Conservation (phyloP, 1,140 invertebrate genomes). For the Drosophila saltans region DNA sequence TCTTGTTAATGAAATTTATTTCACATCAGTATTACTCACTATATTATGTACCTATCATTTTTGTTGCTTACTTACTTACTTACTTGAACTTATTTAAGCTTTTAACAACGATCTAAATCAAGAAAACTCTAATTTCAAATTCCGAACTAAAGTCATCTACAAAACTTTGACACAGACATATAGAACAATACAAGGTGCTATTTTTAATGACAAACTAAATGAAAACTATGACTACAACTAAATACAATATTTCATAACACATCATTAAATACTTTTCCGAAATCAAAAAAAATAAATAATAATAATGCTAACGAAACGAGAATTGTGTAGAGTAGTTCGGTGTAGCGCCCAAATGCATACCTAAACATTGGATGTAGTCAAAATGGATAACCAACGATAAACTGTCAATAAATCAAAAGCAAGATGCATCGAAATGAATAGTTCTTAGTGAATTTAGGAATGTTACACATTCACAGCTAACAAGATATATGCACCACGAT, state of each 20-base stretch:
- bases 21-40: constrained; percentile 51
- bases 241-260: constrained; percentile 48
- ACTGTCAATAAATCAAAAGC: constrained; percentile 79
- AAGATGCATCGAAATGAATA: constrained; percentile 72
- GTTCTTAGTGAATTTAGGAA: constrained; percentile 39
- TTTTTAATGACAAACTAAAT: constrained; percentile 63
- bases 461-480: constrained; percentile 37
- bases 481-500: constrained; percentile 5
- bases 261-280: constrained; percentile 65
- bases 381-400: constrained; percentile 72
- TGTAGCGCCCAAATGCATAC: constrained; percentile 37
- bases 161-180: constrained; percentile 56
- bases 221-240: constrained; percentile 25
- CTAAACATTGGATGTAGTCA: constrained; percentile 5
- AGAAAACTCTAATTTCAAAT: constrained; percentile 35
- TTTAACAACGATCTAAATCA: constrained; percentile 58
- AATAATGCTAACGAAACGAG: constrained; percentile 26
- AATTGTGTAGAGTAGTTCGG: constrained; percentile 54
- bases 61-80: constrained; percentile 24
- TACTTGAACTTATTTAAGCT: constrained; percentile 30
- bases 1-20: constrained; percentile 45
- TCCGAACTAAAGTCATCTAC: constrained; percentile 59
- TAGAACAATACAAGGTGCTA: constrained; percentile 76
- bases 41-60: constrained; percentile 45
- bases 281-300: constrained; percentile 53